phyloP scores from a whole-genome alignment of 2,888 invertebrate species.

The Cantharis rustica region DNA sequence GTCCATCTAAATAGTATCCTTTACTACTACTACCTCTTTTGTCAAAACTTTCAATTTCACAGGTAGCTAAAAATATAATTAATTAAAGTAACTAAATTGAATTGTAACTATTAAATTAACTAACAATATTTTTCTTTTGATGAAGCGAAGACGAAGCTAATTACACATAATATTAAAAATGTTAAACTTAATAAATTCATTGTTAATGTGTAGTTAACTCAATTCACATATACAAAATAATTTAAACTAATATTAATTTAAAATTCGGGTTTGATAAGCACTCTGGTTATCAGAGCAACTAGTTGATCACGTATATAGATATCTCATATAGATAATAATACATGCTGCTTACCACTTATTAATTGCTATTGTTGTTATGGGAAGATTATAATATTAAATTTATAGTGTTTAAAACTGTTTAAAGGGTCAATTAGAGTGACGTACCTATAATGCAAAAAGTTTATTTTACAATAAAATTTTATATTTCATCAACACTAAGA shows the following conservation, averaged over 20 bases:
- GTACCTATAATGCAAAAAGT: too few species aligned
- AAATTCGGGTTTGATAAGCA: background rate
- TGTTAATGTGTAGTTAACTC: background rate
- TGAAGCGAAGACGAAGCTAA: background rate
- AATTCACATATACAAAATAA: background rate
- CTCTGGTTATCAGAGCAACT: background rate
- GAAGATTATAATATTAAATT: background rate
- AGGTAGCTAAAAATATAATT: slow-evolving; percentile 3
- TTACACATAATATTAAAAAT: background rate
- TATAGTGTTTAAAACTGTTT: too few species aligned
- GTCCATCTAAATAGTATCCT: background rate
- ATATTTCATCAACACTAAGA: too few species aligned
- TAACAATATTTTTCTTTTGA: background rate
- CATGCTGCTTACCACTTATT: background rate
- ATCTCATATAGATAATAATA: background rate
- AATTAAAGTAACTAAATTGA: background rate
- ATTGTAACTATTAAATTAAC: background rate
- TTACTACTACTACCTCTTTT: background rate
- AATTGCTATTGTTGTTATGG: background rate
- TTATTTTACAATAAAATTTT: too few species aligned
- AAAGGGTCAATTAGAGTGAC: too few species aligned
- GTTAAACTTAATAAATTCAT: background rate
- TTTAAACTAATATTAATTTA: background rate
- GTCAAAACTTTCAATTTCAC: background rate
- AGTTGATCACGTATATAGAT: background rate